These are phyloP conservation scores for Noctuana brunneofusca DNA, from an alignment of 2,888 invertebrate species.

Conservation along the genomic window DNA sequence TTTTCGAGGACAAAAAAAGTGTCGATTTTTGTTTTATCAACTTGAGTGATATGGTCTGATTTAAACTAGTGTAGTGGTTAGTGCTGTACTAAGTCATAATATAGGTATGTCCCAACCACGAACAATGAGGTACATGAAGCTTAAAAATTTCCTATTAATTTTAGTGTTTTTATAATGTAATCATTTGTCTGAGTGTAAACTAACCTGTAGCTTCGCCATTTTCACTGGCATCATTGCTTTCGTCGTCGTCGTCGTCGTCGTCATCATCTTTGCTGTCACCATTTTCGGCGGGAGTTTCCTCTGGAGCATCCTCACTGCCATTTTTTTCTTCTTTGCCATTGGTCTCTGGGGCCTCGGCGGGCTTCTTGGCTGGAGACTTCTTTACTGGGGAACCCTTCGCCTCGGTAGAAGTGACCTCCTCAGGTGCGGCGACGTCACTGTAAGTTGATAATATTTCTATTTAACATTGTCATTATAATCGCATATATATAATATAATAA, in stretches of 20 bases:
- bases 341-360: constrained; percentile 69
- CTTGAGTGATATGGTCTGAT: no score
- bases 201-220: constrained; percentile 75
- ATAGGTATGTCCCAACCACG: no score
- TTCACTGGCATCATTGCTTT: constrained; percentile 76
- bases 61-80: no score
- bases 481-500: no score
- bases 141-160: no score
- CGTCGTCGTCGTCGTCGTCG: constrained; percentile 77
- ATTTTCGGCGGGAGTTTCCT: constrained; percentile 64
- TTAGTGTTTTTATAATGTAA: no score
- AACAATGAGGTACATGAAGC: no score
- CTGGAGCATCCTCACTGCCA: constrained; percentile 61
- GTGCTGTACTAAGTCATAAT: no score
- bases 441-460: constrained; percentile 43
- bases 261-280: constrained; percentile 75
- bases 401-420: constrained; percentile 77
- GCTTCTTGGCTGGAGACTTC: constrained; percentile 79
- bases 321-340: constrained; percentile 78
- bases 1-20: no score
- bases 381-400: constrained; percentile 78
- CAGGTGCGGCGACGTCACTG: constrained; percentile 73
- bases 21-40: no score
- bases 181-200: constrained; percentile 10
- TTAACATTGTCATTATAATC: neutral